phyloP scores from a whole-genome alignment of 2,113 vertebrate species.

The Gambusia holbrooki region DNA sequence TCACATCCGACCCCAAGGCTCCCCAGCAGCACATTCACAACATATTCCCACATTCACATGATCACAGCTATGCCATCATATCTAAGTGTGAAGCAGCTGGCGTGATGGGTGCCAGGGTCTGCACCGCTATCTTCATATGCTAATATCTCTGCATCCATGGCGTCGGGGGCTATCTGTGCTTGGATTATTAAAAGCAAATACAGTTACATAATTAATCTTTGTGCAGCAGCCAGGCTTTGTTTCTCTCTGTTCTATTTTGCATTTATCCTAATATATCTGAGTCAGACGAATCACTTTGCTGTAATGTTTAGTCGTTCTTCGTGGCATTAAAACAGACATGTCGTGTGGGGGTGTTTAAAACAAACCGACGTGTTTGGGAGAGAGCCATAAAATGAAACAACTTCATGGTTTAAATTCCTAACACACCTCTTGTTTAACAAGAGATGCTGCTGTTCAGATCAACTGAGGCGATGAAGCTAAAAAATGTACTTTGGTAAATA shows the following conservation, averaged over 20 bases:
- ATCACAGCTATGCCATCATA: constrained; percentile 61
- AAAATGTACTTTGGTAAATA: neutral
- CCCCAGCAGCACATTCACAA: constrained; percentile 63
- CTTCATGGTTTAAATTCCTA: neutral
- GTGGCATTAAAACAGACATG: neutral
- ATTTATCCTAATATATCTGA: neutral
- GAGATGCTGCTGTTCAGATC: neutral
- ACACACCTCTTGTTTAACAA: too few relatives aligned
- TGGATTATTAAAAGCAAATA: constrained; percentile 21
- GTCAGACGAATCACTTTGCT: neutral
- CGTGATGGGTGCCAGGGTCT: constrained; percentile 43
- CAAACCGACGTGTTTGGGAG: neutral
- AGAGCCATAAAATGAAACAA: neutral
- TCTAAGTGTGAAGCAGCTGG: constrained; percentile 37
- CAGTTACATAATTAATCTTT: constrained; percentile 26
- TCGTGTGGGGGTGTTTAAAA: neutral
- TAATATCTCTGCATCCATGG: constrained; percentile 28
- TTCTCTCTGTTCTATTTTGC: neutral
- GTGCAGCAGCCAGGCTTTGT: neutral
- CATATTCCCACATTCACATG: constrained; percentile 68
- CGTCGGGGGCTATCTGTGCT: neutral
- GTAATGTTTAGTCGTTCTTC: neutral
- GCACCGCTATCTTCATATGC: constrained; percentile 29
- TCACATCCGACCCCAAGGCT: constrained; percentile 67
- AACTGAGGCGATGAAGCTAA: neutral